Percentiles rank a stretch among this genome's conserved stretches.
These are phyloP conservation scores for Poeciliopsis retropinna DNA, from an alignment of 2,113 vertebrate species.

Conservation along the genomic window DNA sequence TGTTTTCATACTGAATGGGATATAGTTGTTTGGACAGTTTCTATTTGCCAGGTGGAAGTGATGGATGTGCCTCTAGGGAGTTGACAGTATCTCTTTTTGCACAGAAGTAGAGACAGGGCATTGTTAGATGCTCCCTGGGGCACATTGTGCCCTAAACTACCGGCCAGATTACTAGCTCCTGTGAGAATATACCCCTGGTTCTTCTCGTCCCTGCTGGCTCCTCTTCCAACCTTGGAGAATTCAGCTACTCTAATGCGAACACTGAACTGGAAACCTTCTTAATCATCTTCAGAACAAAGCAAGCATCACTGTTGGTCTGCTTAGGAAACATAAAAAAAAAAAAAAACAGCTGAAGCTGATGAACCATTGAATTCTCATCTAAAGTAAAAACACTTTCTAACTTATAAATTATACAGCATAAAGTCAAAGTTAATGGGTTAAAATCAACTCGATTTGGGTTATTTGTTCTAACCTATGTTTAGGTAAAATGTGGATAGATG, in stretches of 20 bases:
- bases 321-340: slow-evolving; percentile 31
- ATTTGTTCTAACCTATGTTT: neutral
- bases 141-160: slow-evolving; percentile 56
- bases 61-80: slow-evolving; percentile 72
- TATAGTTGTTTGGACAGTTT: slow-evolving; percentile 77
- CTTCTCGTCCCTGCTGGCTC: slow-evolving; percentile 14
- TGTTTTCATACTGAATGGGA: slow-evolving; percentile 55
- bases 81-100: slow-evolving; percentile 66
- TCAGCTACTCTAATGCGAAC: slow-evolving; percentile 57
- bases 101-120: slow-evolving; percentile 60
- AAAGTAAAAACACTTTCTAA: too few species aligned
- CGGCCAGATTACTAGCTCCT: slow-evolving; percentile 63
- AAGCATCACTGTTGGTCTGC: slow-evolving; percentile 53
- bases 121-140: slow-evolving; percentile 58
- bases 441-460: neutral
- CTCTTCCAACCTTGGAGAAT: slow-evolving; percentile 63
- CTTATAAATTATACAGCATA: too few species aligned
- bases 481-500: neutral
- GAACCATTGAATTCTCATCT: neutral
- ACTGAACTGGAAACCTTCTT: slow-evolving; percentile 62
- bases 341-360: neutral
- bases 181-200: slow-evolving; percentile 58
- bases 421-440: too few species aligned
- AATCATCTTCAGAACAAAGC: slow-evolving; percentile 75
- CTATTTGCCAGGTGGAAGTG: slow-evolving; percentile 73